Conservation (phyloP, 2,888 invertebrate genomes). For the Pristionchus arcanus region DNA sequence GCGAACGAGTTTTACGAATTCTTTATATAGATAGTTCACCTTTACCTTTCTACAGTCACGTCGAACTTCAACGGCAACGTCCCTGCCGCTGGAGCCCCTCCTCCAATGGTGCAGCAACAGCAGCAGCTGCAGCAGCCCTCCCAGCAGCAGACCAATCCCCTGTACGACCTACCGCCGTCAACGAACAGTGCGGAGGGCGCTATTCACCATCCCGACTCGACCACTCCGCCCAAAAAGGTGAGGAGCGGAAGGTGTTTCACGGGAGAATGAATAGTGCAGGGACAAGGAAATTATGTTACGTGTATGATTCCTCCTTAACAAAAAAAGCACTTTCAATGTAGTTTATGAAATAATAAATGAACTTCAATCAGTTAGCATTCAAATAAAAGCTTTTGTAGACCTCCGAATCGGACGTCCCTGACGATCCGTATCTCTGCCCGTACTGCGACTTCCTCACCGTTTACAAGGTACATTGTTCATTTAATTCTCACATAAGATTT, state of each 20-base stretch:
- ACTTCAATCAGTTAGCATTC: background rate
- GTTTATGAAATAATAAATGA: background rate
- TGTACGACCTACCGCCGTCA: conserved; percentile 51
- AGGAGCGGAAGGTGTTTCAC: background rate
- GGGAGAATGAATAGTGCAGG: background rate
- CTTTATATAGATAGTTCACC: too few relatives aligned
- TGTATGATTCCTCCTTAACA: too few relatives aligned
- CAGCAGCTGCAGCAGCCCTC: conserved; percentile 11
- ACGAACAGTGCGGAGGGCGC: background rate
- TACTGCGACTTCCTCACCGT: conserved; percentile 76
- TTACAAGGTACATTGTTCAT: conserved; percentile 64
- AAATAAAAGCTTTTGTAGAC: background rate
- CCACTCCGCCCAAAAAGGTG: background rate
- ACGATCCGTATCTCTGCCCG: conserved; percentile 76
- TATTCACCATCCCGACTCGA: background rate
- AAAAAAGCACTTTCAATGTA: background rate
- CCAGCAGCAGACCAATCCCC: conserved; percentile 25
- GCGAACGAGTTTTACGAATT: too few relatives aligned
- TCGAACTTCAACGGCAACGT: background rate
- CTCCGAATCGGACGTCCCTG: conserved; percentile 51
- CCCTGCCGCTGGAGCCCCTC: background rate
- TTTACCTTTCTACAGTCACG: background rate
- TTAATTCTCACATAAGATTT: too few relatives aligned
- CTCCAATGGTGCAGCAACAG: background rate
- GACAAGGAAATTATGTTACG: background rate